These are phyloP conservation scores for Lagria hirta DNA, from an alignment of 2,888 invertebrate genomes.

Conservation along the genomic window DNA sequence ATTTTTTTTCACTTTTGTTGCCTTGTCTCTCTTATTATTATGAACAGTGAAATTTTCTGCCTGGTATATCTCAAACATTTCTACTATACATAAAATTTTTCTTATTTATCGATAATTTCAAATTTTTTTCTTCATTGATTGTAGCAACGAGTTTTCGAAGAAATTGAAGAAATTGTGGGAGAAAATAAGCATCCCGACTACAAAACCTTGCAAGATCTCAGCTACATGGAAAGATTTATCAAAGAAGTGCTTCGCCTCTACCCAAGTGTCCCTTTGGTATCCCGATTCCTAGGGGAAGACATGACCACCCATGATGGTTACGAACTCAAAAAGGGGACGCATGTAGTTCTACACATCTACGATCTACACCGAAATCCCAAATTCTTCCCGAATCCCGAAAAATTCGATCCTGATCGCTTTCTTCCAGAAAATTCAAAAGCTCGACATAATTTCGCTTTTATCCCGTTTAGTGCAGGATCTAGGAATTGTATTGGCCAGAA, in stretches of 20 bases:
- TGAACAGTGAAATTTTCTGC: too few species aligned
- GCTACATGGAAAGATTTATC: constrained; percentile 48
- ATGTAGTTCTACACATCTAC: constrained; percentile 61
- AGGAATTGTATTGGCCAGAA: constrained; percentile 72
- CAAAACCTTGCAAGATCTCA: constrained; percentile 46
- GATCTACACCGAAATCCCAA: constrained; percentile 66
- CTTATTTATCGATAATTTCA: too few species aligned
- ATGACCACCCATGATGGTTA: constrained; percentile 36
- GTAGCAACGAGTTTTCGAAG: constrained; percentile 34
- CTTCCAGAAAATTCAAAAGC: constrained; percentile 58
- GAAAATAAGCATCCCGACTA: constrained; percentile 35
- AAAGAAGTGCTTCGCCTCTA: constrained; percentile 50
- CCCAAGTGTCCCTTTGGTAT: constrained; percentile 50
- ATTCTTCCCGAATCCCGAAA: constrained; percentile 64
- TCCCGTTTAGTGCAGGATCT: constrained; percentile 70
- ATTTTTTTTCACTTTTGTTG: too few species aligned
- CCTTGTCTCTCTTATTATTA: too few species aligned
- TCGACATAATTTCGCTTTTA: constrained; percentile 65
- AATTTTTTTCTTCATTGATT: constrained; percentile 11
- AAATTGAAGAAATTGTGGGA: constrained; percentile 39
- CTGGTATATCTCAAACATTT: too few species aligned
- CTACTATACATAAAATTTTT: too few species aligned
- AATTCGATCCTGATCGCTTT: constrained; percentile 72
- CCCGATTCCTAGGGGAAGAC: constrained; percentile 40
- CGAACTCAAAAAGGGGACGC: constrained; percentile 56